Conservation (phyloP, 2,888 invertebrate genomes). For the Coelinius sp. region DNA sequence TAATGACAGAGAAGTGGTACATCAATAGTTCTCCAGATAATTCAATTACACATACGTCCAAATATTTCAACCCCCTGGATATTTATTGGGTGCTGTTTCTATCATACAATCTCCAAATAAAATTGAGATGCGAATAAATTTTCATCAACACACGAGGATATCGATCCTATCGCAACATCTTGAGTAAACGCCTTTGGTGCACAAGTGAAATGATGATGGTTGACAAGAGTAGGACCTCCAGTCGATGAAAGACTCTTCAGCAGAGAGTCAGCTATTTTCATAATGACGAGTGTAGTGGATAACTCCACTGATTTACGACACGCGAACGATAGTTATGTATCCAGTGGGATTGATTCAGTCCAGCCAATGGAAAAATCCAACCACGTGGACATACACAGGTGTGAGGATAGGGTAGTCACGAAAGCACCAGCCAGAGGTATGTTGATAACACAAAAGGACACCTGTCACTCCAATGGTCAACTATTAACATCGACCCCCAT, state of each 20-base stretch:
- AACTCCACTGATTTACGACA: background rate
- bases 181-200: background rate
- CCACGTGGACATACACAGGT: background rate
- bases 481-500: conserved; percentile 13
- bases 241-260: background rate
- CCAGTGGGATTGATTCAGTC: background rate
- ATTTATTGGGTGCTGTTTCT: background rate
- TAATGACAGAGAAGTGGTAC: background rate
- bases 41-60: too few relatives aligned
- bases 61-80: background rate
- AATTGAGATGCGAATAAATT: too few relatives aligned
- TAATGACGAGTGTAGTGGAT: background rate
- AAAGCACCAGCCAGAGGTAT: background rate
- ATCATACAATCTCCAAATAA: background rate
- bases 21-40: too few relatives aligned
- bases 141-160: too few relatives aligned
- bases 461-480: conserved; percentile 4
- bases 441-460: conserved; percentile 2
- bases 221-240: background rate
- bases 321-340: background rate
- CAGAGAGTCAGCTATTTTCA: background rate
- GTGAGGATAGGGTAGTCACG: background rate
- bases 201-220: background rate
- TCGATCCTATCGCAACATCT: background rate
- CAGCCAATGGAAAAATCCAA: conserved; percentile 21